Evolutionary conservation across 2,888 invertebrate species (phyloP).

Genomic region (Drosophila emarginata): DNA sequence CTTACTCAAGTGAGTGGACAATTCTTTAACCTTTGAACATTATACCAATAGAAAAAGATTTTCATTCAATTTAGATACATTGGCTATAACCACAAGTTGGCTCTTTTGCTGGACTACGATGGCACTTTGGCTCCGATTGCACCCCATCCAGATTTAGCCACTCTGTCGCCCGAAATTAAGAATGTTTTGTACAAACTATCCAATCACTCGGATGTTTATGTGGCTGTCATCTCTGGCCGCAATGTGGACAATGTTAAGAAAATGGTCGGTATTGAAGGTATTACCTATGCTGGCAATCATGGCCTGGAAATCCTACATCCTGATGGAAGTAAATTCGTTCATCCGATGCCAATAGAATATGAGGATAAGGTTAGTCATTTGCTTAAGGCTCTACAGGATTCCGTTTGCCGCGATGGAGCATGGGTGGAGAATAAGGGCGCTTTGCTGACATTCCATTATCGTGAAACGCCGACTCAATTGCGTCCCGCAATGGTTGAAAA

Average conservation of each 20-base stretch:
- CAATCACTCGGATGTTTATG: conserved; percentile 93
- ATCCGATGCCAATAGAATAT: conserved; percentile 93
- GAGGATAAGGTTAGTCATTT: conserved; percentile 91
- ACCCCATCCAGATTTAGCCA: conserved; percentile 94
- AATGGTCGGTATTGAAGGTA: conserved; percentile 95
- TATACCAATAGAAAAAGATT: conserved; percentile 39
- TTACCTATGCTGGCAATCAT: conserved; percentile 95
- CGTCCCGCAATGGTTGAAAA: conserved; percentile 88
- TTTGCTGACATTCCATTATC: conserved; percentile 92
- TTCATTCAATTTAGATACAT: conserved; percentile 86
- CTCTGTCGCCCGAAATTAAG: conserved; percentile 91
- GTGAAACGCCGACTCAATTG: conserved; percentile 89
- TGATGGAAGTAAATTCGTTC: conserved; percentile 94
- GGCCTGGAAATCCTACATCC: conserved; percentile 94
- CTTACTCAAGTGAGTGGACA: conserved; percentile 88
- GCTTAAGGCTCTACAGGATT: conserved; percentile 91
- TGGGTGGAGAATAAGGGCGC: conserved; percentile 97
- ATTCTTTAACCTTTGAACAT: not conserved
- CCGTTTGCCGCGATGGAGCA: conserved; percentile 92
- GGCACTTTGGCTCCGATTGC: conserved; percentile 95
- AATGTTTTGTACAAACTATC: conserved; percentile 91
- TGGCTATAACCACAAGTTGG: conserved; percentile 92
- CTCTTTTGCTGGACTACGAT: conserved; percentile 92
- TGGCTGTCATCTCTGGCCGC: conserved; percentile 93
- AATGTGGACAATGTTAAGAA: conserved; percentile 93